Base-by-base conservation (phyloP, 2,797 vertebrate species). In the Melanotaenia nigrans region DNA sequence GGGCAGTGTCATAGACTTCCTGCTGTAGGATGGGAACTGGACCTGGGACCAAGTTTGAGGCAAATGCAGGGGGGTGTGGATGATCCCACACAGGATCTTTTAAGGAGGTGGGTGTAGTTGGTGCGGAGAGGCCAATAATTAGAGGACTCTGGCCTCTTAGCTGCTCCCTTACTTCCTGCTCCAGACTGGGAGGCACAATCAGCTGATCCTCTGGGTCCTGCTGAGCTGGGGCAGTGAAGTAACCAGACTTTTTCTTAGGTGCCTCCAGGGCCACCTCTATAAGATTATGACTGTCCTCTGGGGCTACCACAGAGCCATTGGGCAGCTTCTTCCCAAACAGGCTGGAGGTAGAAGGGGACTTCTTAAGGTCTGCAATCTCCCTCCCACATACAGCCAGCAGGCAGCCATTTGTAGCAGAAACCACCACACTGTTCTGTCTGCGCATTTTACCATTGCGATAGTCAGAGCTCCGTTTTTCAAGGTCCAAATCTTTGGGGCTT, bases 241-340 rank as follows among this genome's bases (percentile, higher is more conserved):
- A 99, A 61, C 97, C 98, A 0, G 96, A 97, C 88, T 98, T 99
- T 89, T 96, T 99, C 87, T 96, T 99, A 20, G 97, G 97, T 47
- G 96, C 97, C 85, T 98, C 98, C 40, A 97, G 94, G 35, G 97
- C 97, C 81, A 99, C 97, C 84, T 99, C 98, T 0, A 99, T 99
- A 66, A 99, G 93, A 85, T 99, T 98, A 77, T 98, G 96, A 80
- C 97, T 97, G 67, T 98, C 97, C 89, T 98, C 96, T 1, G 95
- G 95, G 70, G 95, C 96, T 28, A 99, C 97, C 33, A 99, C 95
- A 0, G 98, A 99, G 83, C 98, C 98, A 11, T 99, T 99, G 69
- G 96, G 96, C 64, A 98, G 94, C 82, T 98, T 98, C 90, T 98
- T 98, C 60, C 95, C 96, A 68, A 97, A 97, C 30, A 98, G 93